Evolutionary conservation across 2,888 invertebrate species (phyloP).

Genomic region (Pollenia angustigena): DNA sequence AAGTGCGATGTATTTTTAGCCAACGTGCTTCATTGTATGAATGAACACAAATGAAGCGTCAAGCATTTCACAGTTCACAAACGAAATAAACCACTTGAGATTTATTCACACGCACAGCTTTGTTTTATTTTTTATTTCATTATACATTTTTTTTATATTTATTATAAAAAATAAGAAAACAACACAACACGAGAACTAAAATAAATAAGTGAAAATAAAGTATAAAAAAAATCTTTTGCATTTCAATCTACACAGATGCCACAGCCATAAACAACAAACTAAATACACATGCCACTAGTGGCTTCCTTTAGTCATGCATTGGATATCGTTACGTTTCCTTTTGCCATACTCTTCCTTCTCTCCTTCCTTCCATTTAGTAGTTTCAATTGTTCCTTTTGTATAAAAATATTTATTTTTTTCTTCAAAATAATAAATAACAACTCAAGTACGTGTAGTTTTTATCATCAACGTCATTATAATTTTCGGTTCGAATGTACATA

Average conservation of each 20-base stretch:
- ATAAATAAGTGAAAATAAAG: constrained; percentile 17
- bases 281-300: constrained; percentile 56
- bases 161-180: not conserved
- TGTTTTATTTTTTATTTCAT: constrained; percentile 34
- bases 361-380: constrained; percentile 19
- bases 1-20: constrained; percentile 39
- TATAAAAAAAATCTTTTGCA: constrained; percentile 38
- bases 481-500: constrained; percentile 5
- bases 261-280: constrained; percentile 44
- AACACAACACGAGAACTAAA: constrained; percentile 38
- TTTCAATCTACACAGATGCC: constrained; percentile 45
- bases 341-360: not conserved
- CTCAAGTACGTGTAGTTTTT: constrained; percentile 57
- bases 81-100: constrained; percentile 67
- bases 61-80: constrained; percentile 63
- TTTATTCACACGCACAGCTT: constrained; percentile 71
- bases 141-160: not conserved
- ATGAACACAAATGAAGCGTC: constrained; percentile 70
- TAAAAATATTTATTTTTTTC: constrained; percentile 7
- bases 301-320: constrained; percentile 54
- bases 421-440: constrained; percentile 22
- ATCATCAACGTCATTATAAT: constrained; percentile 36
- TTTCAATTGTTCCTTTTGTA: constrained; percentile 53
- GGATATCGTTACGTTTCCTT: constrained; percentile 47
- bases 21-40: constrained; percentile 60